Conservation (phyloP, 2,113 vertebrate genomes). For the Castor canadensis region DNA sequence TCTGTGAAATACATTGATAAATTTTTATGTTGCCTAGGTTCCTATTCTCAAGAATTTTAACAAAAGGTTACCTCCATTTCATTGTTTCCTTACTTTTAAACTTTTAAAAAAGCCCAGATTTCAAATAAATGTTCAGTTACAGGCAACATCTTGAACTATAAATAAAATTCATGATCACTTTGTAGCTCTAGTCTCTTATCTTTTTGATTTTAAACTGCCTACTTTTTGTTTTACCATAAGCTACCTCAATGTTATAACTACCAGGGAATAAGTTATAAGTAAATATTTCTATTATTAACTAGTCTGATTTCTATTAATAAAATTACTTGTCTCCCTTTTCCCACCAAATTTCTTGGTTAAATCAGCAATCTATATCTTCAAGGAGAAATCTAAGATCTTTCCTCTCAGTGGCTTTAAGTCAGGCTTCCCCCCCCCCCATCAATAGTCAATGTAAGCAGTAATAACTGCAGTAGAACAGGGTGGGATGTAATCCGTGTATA, state of each 20-base stretch:
- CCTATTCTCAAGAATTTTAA: conserved; percentile 50
- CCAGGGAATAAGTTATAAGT: neutral
- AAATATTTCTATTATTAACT: conserved; percentile 10
- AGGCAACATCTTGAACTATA: neutral
- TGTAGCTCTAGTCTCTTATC: neutral
- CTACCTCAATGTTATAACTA: neutral
- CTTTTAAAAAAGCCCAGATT: neutral
- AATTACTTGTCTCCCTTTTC: neutral
- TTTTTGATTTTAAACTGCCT: neutral
- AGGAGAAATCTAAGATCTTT: conserved; percentile 1
- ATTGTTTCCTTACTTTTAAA: conserved; percentile 21
- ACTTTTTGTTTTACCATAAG: neutral
- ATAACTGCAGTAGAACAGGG: neutral
- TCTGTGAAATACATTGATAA: conserved; percentile 87
- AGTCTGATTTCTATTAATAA: conserved; percentile 33
- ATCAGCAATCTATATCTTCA: neutral
- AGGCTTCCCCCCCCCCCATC: neutral
- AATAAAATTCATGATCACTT: neutral
- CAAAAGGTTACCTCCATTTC: neutral
- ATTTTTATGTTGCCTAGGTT: conserved; percentile 64
- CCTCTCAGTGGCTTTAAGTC: neutral
- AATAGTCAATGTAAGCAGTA: neutral
- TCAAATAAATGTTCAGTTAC: neutral
- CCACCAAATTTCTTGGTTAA: conserved; percentile 12
- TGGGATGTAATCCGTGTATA: neutral